Conservation (phyloP, 2,888 invertebrate species). For the Stictocephala bisonia region DNA sequence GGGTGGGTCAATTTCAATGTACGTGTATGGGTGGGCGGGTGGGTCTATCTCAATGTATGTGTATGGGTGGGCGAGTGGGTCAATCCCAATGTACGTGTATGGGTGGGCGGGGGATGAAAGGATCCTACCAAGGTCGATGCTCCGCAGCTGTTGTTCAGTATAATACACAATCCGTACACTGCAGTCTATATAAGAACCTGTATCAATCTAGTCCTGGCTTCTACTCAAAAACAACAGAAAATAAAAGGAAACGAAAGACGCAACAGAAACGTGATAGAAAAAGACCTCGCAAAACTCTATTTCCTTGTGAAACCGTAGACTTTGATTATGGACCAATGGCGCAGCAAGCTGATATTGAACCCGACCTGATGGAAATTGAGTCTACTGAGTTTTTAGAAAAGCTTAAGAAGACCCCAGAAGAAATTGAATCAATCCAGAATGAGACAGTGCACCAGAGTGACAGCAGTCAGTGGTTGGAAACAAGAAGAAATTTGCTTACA, state of each 20-base stretch:
- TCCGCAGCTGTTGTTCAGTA: constrained; percentile 60
- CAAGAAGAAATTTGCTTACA: constrained; percentile 22
- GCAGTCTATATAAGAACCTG: constrained; percentile 8
- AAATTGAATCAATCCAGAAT: background rate
- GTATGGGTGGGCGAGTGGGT: too few species aligned
- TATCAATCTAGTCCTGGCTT: constrained; percentile 27
- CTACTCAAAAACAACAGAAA: constrained; percentile 19
- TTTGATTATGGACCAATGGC: constrained; percentile 22
- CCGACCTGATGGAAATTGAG: background rate
- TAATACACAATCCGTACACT: constrained; percentile 56
- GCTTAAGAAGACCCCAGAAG: constrained; percentile 5
- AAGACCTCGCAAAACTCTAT: constrained; percentile 4
- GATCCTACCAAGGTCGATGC: constrained; percentile 61
- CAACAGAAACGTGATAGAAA: background rate
- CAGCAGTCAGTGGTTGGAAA: constrained; percentile 26
- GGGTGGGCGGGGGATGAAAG: too few species aligned
- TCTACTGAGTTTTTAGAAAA: constrained; percentile 8
- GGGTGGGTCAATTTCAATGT: too few species aligned
- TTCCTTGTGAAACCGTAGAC: background rate
- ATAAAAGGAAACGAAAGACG: constrained; percentile 12
- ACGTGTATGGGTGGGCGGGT: too few species aligned
- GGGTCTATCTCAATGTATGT: too few species aligned
- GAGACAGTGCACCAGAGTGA: constrained; percentile 31
- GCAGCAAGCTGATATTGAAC: constrained; percentile 29
- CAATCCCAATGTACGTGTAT: too few species aligned